A percentile compares a stretch with the other conserved stretches of the same genome.
Conservation (phyloP, 2,888 invertebrate species). For the Eristalis pertinax region DNA sequence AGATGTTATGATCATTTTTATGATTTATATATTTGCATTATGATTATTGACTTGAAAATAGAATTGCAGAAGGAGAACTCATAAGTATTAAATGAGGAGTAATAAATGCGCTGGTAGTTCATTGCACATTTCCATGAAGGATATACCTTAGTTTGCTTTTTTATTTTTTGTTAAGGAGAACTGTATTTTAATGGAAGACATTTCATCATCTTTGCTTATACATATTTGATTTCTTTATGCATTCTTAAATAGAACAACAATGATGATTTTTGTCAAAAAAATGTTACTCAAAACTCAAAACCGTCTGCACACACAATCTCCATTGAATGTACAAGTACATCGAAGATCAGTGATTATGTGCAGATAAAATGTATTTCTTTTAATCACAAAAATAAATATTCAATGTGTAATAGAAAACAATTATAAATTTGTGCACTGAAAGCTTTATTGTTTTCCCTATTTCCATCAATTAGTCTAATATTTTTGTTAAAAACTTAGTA, state of each 20-base stretch:
- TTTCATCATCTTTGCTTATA: constrained; percentile 40
- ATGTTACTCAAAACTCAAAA: not conserved
- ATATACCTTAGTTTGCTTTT: constrained; percentile 20
- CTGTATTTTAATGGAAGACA: constrained; percentile 56
- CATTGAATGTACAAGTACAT: constrained; percentile 9
- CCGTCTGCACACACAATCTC: constrained; percentile 36
- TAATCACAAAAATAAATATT: not conserved
- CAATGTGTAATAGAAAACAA: not conserved
- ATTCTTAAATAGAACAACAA: constrained; percentile 1
- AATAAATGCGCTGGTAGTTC: constrained; percentile 40
- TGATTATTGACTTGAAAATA: constrained; percentile 18
- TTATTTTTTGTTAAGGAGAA: constrained; percentile 9
- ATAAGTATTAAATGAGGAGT: constrained; percentile 21
- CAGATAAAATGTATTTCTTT: constrained; percentile 4
- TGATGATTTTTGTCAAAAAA: constrained; percentile 48
- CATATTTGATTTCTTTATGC: not conserved
- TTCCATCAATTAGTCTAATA: constrained; percentile 21
- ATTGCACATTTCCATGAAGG: constrained; percentile 69
- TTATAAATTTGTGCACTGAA: constrained; percentile 48
- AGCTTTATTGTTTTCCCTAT: constrained; percentile 16
- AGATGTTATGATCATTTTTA: constrained; percentile 4
- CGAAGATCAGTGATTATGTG: not conserved
- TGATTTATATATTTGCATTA: constrained; percentile 1
- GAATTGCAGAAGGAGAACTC: constrained; percentile 1
- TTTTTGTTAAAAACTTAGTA: constrained; percentile 54